Evolutionary conservation across 2,797 vertebrate species (phyloP), one percentile per base, ranked within the genome.

Genomic region (Gymnocypris eckloni): DNA sequence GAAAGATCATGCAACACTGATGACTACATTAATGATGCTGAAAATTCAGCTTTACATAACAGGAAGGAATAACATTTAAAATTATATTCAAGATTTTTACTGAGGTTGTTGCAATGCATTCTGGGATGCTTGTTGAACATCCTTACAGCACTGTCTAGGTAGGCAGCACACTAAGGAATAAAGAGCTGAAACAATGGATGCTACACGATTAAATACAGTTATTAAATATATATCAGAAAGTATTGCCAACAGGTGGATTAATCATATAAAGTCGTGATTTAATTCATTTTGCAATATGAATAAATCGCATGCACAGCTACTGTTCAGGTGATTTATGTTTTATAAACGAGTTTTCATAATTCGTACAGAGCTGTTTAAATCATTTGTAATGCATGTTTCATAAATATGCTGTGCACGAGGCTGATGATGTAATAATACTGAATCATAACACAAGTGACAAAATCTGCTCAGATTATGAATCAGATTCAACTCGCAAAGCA

Each of bases 301-400:
- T 66, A 33, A 52, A 52, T n/a, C 18, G 4, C 39, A 25, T 70
- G 15, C 66, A 3, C 48, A 70, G 11, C 33, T 81, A n/a, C n/a
- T 12, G 6, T 39, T 52, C 48, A 75, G 72, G 25, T 75, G 16
- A 52, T 75, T 50, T 10, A 73, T 25, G 71, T 37, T 76, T 13
- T 54, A 77, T 56, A 13, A 18, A 39, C 1, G 18, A 5, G 10
- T n/a, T 56, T 59, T 20, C 56, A 79, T 45, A 41, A 75, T 83
- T 45, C 41, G 20, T 15, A 16, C 71, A 78, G 73, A 84, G n/a
- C n/a, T 43, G 43, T 52, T 84, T 52, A 20, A 54, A 67, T 77
- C 1, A 69, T 39, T 33, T 5, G 69, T 16, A 3, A 67, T 1
- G 59, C 41, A 37, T 9, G 1, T 81, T 18, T 45, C 15, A 33